Base-by-base conservation (phyloP, 92 coral and sea anemone species). In the Phymanthus crucifer region DNA sequence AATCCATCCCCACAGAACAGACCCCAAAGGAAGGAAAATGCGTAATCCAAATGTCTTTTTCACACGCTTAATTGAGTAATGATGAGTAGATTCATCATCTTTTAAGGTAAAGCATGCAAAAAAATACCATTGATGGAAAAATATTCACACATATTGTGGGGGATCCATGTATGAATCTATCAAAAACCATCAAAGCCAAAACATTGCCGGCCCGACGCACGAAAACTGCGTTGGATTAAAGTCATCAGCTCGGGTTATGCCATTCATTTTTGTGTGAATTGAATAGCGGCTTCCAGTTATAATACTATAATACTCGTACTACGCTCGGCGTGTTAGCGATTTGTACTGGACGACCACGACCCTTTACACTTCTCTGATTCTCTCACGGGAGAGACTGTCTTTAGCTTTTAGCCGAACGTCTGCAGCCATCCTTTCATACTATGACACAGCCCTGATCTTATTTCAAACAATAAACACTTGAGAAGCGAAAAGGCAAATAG, bases 391-490 rank as follows among this genome's bases (percentile, higher is more conserved):
- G 48, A 43, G 64, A 38, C 54, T 32, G 57, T 67, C 69, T 78
- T 37, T 33, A 69, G 47, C 50, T 29, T 33, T 45, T 37, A 48
- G 64, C 27, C 64, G 21, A 73, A 38, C 33, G 75, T 79, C 83
- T 79, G 75, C 75, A 79, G 75, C 69, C 80, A 64, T 23, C 69
- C 38, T 66, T 68, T 37, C 83, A 69, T 33, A 78, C 47, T 69
- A 78, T 75, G 65, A 47, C 73, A 78, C 64, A 69, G 69, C 75
- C 75, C 67, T 79, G 83, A 79, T 79, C 83, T 79, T 65, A 33
- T 79, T 79, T 79, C 75, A 79, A 79, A 79, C 75, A 79, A 79
- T 79, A 79, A 79, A 79, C 83, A 79, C 76, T 79, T 68, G 35
- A 70, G 66, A 16, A 79, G 66, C 83, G 74, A 45, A 70, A 70